A percentile compares a stretch with the other conserved stretches of the same genome.
Evolutionary conservation across 2,888 invertebrate genomes (phyloP).

Genomic region (Chrysolina oricalcia): DNA sequence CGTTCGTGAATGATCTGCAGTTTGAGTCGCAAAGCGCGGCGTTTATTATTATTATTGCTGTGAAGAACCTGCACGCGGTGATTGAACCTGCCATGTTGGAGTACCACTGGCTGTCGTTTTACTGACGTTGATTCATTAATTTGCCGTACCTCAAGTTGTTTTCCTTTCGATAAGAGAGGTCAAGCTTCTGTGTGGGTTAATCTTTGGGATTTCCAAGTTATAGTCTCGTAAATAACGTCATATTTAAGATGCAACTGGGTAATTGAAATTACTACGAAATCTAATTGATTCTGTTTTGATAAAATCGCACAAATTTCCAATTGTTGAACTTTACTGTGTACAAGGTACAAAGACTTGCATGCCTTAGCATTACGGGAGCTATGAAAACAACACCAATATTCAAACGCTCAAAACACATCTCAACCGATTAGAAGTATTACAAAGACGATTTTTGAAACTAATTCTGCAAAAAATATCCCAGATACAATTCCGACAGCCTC

Average conservation of each 20-base stretch:
- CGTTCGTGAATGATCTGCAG: constrained; percentile 29
- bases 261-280: neutral
- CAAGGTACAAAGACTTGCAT: no score
- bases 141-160: neutral
- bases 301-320: no score
- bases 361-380: no score
- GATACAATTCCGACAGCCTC: no score
- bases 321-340: no score
- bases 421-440: no score
- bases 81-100: neutral
- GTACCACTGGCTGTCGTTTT: neutral
- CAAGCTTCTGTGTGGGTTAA: neutral
- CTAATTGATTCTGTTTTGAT: neutral
- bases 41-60: constrained; percentile 14
- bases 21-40: neutral
- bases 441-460: no score
- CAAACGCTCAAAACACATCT: no score
- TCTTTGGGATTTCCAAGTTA: neutral
- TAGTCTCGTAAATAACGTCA: neutral
- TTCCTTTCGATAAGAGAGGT: constrained; percentile 10
- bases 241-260: neutral
- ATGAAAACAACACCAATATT: no score
- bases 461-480: no score
- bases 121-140: neutral
- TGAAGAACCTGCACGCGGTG: neutral